These are phyloP conservation scores for Oryctes rhinoceros DNA, from an alignment of 1,140 invertebrate genomes.

Conservation along the genomic window DNA sequence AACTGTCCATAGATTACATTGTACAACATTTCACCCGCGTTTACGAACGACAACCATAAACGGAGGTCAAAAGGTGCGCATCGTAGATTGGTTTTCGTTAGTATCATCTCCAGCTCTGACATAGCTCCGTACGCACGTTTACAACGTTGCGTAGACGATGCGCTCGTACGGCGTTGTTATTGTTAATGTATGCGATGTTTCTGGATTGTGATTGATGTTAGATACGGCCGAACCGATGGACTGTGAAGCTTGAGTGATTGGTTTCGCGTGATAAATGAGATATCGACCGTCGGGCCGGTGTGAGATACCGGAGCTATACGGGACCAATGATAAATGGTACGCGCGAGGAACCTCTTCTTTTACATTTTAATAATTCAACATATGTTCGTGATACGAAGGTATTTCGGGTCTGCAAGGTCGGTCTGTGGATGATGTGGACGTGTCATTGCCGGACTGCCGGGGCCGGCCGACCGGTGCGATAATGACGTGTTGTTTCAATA, in stretches of 20 bases:
- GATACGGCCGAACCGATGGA: slow-evolving; percentile 53
- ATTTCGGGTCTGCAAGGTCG: background rate
- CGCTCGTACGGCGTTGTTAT: slow-evolving; percentile 2
- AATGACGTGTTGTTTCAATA: slow-evolving; percentile 6
- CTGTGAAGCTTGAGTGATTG: slow-evolving; percentile 57
- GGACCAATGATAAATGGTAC: slow-evolving; percentile 54
- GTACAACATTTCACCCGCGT: background rate
- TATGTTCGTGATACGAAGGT: no score
- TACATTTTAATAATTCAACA: slow-evolving; percentile 34
- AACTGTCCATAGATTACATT: no score
- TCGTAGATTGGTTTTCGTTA: slow-evolving; percentile 1
- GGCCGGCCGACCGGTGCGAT: background rate
- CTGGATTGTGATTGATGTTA: slow-evolving; percentile 54
- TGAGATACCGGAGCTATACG: slow-evolving; percentile 54
- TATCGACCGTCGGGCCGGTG: slow-evolving; percentile 50
- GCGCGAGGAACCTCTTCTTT: slow-evolving; percentile 9
- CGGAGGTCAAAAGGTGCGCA: background rate
- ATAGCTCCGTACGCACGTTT: background rate
- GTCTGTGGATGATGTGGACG: background rate
- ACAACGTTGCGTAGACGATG: background rate
- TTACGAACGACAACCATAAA: background rate
- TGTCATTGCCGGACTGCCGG: background rate
- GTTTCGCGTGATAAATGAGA: slow-evolving; percentile 56
- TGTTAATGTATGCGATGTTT: slow-evolving; percentile 28
- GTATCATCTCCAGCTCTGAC: background rate